A percentile compares a stretch with the other conserved stretches of the same genome.
These are phyloP conservation scores for Hirtodrosophila confusa DNA, from an alignment of 2,888 invertebrate species.

Conservation along the genomic window DNA sequence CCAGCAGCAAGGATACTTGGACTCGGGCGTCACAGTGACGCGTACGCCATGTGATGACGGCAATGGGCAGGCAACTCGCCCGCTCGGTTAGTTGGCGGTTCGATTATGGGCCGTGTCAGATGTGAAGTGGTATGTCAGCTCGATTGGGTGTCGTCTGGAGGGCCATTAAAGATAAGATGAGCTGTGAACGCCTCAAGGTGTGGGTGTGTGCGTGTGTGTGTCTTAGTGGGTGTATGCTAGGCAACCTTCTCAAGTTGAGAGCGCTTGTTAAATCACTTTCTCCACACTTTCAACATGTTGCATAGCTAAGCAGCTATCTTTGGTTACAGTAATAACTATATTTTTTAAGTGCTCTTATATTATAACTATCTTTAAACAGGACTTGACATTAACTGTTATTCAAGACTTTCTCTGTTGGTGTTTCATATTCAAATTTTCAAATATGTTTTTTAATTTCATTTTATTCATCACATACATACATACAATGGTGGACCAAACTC, in stretches of 20 bases:
- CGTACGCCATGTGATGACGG: constrained; percentile 52
- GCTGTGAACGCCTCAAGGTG: constrained; percentile 29
- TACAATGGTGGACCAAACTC: too few species aligned
- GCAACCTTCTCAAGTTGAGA: not conserved
- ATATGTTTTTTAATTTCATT: too few species aligned
- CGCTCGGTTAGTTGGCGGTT: constrained; percentile 30
- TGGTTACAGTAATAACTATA: too few species aligned
- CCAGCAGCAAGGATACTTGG: constrained; percentile 35
- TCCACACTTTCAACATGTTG: constrained; percentile 7
- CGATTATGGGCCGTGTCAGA: constrained; percentile 48
- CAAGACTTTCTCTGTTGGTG: too few species aligned
- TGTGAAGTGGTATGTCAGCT: constrained; percentile 36
- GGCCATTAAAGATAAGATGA: constrained; percentile 39
- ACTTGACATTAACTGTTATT: too few species aligned
- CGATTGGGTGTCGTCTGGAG: constrained; percentile 32
- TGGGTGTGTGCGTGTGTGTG: not conserved
- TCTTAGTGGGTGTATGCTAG: not conserved
- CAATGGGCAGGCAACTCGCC: constrained; percentile 14
- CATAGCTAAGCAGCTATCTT: not conserved
- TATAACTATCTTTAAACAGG: too few species aligned
- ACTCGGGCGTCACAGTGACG: constrained; percentile 56
- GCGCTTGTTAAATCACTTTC: constrained; percentile 8
- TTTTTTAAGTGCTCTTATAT: too few species aligned
- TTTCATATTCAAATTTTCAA: too few species aligned
- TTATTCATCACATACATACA: too few species aligned